These are phyloP conservation scores for Belonocnema kinseyi DNA, from an alignment of 1,140 invertebrate genomes.

Conservation along the genomic window DNA sequence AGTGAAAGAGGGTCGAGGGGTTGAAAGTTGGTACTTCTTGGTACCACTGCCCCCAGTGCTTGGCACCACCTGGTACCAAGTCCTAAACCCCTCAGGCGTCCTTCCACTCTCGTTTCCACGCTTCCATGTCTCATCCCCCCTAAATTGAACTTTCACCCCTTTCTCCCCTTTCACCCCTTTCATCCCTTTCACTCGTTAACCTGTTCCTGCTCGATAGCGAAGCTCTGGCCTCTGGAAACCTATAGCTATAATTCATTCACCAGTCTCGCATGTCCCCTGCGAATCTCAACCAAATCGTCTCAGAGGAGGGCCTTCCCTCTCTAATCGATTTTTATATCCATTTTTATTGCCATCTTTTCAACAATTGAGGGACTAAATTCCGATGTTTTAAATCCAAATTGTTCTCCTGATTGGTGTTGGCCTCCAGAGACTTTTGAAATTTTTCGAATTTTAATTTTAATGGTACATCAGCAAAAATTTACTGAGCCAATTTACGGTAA, in stretches of 20 bases:
- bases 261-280: conserved; percentile 10
- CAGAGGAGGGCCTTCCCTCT: not conserved
- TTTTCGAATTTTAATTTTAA: no score
- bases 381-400: no score
- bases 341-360: not conserved
- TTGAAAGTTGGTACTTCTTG: conserved; percentile 61
- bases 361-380: no score
- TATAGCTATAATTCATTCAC: conserved; percentile 24
- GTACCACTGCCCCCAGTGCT: conserved; percentile 61
- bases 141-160: conserved; percentile 47
- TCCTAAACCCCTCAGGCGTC: conserved; percentile 45
- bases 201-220: conserved; percentile 57
- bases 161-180: no score
- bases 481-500: no score
- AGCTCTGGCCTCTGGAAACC: conserved; percentile 33
- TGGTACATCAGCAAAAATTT: no score
- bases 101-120: conserved; percentile 34
- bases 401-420: no score
- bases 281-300: not conserved
- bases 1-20: conserved; percentile 44
- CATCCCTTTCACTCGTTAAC: conserved; percentile 38
- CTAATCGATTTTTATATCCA: not conserved
- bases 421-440: no score
- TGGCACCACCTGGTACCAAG: conserved; percentile 66
- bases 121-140: conserved; percentile 37